Conservation (phyloP, 2,888 invertebrate species). For the Syrista parreyssii region DNA sequence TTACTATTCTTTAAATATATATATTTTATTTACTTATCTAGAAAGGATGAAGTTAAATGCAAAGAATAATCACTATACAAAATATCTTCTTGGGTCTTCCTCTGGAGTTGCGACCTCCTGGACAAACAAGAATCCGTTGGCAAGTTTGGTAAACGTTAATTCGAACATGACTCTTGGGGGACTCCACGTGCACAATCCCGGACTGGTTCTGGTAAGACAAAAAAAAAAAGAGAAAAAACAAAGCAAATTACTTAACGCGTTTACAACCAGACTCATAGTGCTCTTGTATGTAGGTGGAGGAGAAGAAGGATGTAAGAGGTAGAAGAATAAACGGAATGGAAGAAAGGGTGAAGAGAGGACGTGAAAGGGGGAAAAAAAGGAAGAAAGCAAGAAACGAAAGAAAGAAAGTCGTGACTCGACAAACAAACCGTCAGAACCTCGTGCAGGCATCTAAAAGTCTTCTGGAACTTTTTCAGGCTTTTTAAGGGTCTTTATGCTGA, state of each 20-base stretch:
- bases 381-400: slow-evolving; percentile 9
- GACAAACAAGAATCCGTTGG: neutral
- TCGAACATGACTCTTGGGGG: slow-evolving; percentile 6
- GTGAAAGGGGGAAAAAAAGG: slow-evolving; percentile 6
- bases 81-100: neutral
- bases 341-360: neutral
- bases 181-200: neutral
- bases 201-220: slow-evolving; percentile 22
- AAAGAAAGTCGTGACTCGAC: slow-evolving; percentile 14
- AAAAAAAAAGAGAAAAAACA: slow-evolving; percentile 24
- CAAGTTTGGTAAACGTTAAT: slow-evolving; percentile 20
- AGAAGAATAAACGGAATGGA: neutral
- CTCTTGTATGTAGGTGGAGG: neutral
- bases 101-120: neutral
- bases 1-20: neutral
- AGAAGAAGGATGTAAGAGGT: neutral
- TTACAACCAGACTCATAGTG: slow-evolving; percentile 11
- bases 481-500: slow-evolving; percentile 28
- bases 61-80: slow-evolving; percentile 7
- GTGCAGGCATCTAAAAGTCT: neutral
- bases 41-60: neutral
- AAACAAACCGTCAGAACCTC: neutral
- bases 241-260: slow-evolving; percentile 46
- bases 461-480: neutral
- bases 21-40: neutral